phyloP scores from a whole-genome alignment of 2,888 invertebrate genomes.

The Rotaria socialis region DNA sequence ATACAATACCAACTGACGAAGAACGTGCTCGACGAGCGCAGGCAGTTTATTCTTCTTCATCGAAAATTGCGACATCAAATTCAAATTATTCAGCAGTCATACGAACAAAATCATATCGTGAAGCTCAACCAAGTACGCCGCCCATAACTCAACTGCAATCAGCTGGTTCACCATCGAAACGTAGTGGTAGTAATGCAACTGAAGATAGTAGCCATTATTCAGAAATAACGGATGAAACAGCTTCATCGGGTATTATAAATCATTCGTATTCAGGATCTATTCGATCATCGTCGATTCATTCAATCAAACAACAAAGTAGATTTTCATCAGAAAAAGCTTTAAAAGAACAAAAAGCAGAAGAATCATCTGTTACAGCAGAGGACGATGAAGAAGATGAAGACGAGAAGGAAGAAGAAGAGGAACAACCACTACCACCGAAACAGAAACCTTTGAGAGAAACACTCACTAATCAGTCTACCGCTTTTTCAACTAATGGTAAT shows the following conservation, averaged over 20 bases:
- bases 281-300: not conserved
- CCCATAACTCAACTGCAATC: not conserved
- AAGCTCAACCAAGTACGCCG: not conserved
- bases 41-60: not conserved
- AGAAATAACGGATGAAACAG: not conserved
- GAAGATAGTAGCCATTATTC: slow-evolving; percentile 16
- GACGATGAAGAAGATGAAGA: not conserved
- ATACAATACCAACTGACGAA: not conserved
- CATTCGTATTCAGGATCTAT: not conserved
- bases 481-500: not conserved
- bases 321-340: not conserved
- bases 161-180: not conserved
- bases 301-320: not conserved
- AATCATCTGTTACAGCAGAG: not conserved
- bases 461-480: not conserved
- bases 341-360: not conserved
- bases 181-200: not conserved
- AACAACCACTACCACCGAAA: not conserved
- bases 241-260: not conserved
- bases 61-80: not conserved
- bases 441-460: not conserved
- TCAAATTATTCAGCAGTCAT: not conserved
- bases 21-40: not conserved
- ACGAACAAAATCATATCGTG: slow-evolving; percentile 1
- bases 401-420: not conserved